Base-by-base conservation (phyloP, 1,140 invertebrate species). In the Caenorhabditis brenneri region DNA sequence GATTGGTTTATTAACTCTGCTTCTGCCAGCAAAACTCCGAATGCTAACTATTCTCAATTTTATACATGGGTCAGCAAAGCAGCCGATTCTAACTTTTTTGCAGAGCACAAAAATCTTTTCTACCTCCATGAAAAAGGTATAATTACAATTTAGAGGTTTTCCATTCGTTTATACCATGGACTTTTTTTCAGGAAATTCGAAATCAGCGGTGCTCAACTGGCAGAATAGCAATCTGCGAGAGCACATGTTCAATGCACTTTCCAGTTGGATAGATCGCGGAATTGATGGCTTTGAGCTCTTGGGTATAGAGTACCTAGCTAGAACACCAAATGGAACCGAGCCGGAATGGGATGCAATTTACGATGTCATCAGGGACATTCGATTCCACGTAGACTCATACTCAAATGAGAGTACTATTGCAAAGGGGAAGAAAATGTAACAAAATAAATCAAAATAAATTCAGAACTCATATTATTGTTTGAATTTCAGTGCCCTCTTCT, bases 1-100 rank as follows among this genome's bases (percentile, higher is more conserved):
- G 82, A 87, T 19, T 90, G 89, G 89, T 90, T 90, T 48, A 27
- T 84, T 33, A 60, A 79, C 29, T 86, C 83, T 42, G 79, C 79
- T 5, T 16, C 84, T 0, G 84, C 84, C 1, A 78, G 60, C 31
- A 85, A 85, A 22, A 53, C 79, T 5, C 81, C 84, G 12, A 85
- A 85, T 29, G 58, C 84, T 36, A 81, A 85, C 51, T 85, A 81
- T 53, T 80, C 84, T 1, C 49, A 84, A 33, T 80, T 84, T 58
- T 80, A 84, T 33, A 80, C 48, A 22, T 80, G 83, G 83, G 36
- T 51, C 39, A 51, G 31, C 39, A 81, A 84, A 22, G 48, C 36
- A n/a, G 36, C 80, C 9, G 84, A 85, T 36, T 29, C 58, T 9
- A 48, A 65, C 49, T 85, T 78, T 31, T 81, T 80, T 51, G 27